Conservation (phyloP, 2,797 vertebrate genomes). For the Anabacerthia variegaticeps region DNA sequence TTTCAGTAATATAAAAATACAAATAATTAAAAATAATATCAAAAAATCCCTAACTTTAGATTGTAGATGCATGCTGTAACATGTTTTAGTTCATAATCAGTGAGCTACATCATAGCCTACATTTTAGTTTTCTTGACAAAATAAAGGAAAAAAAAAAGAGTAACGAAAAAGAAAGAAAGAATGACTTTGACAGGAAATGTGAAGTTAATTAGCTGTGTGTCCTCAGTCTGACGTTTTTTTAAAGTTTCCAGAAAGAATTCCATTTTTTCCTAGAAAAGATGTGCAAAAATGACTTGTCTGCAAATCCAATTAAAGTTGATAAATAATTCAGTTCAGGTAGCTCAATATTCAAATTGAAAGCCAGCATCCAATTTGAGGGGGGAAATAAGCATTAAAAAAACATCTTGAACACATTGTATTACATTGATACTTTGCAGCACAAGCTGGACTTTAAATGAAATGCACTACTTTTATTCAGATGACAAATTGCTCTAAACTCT, state of each 20-base stretch:
- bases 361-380: conserved; percentile 54
- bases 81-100: not conserved
- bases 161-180: not conserved
- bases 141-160: not conserved
- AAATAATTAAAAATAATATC: not conserved
- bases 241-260: conserved; percentile 58
- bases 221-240: conserved; percentile 27
- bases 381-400: conserved; percentile 61
- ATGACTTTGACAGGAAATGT: conserved; percentile 15
- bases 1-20: not conserved
- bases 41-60: not conserved
- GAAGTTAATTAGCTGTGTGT: conserved; percentile 42
- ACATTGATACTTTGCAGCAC: conserved; percentile 55
- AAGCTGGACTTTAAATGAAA: conserved; percentile 54
- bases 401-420: conserved; percentile 54
- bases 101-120: not conserved
- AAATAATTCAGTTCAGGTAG: conserved; percentile 71
- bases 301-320: conserved; percentile 69
- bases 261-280: conserved; percentile 62
- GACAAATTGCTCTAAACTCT: conserved; percentile 43
- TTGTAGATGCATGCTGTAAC: not conserved
- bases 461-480: conserved; percentile 44
- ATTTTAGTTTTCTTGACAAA: not conserved
- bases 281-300: conserved; percentile 63
- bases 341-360: conserved; percentile 68